A percentile compares a stretch with the other conserved stretches of the same genome.
Evolutionary conservation across 2,888 invertebrate species (phyloP).

Genomic region (Pachycephus smyrnensis): DNA sequence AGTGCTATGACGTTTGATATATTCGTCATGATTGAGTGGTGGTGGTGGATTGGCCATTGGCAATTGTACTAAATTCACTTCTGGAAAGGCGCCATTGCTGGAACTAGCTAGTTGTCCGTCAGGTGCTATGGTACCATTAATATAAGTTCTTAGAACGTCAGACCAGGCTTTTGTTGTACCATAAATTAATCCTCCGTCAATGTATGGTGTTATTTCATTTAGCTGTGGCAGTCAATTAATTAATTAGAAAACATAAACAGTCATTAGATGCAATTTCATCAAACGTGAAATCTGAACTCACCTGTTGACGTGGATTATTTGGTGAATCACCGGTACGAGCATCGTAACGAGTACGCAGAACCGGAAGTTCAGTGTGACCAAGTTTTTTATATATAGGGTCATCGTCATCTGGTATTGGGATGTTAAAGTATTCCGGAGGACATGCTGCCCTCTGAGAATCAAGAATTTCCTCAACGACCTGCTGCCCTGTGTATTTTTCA

Average conservation of each 20-base stretch:
- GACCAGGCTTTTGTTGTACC: constrained; percentile 73
- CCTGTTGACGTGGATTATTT: constrained; percentile 74
- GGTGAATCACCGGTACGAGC: constrained; percentile 70
- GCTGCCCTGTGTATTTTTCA: constrained; percentile 67
- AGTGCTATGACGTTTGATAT: constrained; percentile 62
- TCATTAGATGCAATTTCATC: not conserved
- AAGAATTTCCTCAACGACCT: constrained; percentile 74
- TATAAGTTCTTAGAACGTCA: constrained; percentile 69
- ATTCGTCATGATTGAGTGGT: constrained; percentile 67
- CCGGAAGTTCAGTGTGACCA: constrained; percentile 67
- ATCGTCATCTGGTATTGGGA: constrained; percentile 68
- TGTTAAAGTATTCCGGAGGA: constrained; percentile 73
- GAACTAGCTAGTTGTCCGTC: constrained; percentile 67
- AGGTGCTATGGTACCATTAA: constrained; percentile 67
- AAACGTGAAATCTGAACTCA: constrained; percentile 41
- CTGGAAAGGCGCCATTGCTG: constrained; percentile 68
- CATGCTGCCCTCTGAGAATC: constrained; percentile 73
- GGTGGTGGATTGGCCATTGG: constrained; percentile 73
- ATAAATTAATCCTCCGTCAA: constrained; percentile 74
- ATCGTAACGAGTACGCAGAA: constrained; percentile 71
- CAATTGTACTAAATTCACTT: constrained; percentile 68
- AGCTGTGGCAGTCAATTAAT: constrained; percentile 59
- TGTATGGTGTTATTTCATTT: constrained; percentile 73
- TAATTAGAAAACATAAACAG: not conserved
- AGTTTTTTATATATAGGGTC: constrained; percentile 47